Evolutionary conservation across 2,888 invertebrate genomes (phyloP).

Genomic region (Lochmaea crataegi): DNA sequence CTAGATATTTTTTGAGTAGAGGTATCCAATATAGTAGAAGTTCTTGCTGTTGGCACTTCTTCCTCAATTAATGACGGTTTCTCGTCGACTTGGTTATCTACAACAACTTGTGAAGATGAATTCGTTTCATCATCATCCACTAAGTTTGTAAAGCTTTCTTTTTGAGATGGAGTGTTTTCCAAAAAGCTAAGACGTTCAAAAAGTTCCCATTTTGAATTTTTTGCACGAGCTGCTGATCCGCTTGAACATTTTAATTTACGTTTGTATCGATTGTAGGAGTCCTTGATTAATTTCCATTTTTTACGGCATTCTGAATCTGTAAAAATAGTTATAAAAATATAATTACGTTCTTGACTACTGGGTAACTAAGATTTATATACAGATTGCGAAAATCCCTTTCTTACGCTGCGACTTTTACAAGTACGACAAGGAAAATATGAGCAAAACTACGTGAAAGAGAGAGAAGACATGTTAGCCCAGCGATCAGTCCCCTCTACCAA

Average conservation of each 20-base stretch:
- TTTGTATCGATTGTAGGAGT: conserved; percentile 23
- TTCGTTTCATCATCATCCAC: neutral
- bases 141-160: neutral
- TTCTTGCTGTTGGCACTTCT: neutral
- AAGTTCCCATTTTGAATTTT: conserved; percentile 21
- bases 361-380: neutral
- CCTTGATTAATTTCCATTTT: neutral
- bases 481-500: too few relatives aligned
- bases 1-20: neutral
- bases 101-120: neutral
- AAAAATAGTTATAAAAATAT: neutral
- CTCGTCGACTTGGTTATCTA: too few relatives aligned
- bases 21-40: neutral
- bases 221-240: conserved; percentile 18
- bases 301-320: conserved; percentile 17
- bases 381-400: too few relatives aligned
- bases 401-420: too few relatives aligned
- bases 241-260: conserved; percentile 9
- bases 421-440: too few relatives aligned
- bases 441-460: too few relatives aligned
- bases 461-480: too few relatives aligned
- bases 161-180: conserved; percentile 14
- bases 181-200: conserved; percentile 21
- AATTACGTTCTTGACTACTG: neutral
- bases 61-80: too few relatives aligned